A percentile compares a stretch with the other conserved stretches of the same genome.
Evolutionary conservation across 2,113 vertebrate species (phyloP).

Genomic region (Grallaria varia): DNA sequence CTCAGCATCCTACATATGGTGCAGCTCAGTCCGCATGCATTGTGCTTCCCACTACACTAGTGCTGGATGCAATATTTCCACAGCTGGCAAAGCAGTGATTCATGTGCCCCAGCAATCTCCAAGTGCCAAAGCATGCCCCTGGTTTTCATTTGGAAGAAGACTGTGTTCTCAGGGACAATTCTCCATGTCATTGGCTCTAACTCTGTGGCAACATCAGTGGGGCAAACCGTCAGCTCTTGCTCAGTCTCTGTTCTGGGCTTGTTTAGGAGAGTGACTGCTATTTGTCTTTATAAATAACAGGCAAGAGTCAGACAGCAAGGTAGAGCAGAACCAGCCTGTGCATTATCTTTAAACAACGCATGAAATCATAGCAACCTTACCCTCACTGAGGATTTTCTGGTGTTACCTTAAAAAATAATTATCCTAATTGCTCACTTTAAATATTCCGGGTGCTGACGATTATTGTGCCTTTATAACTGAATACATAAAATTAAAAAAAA

Average conservation of each 20-base stretch:
- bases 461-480: not conserved
- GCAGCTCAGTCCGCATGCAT: not conserved
- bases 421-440: not conserved
- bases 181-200: not conserved
- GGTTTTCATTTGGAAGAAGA: not conserved
- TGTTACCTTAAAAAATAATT: not conserved
- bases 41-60: accelerated
- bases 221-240: not conserved
- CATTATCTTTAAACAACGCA: not conserved
- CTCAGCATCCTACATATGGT: not conserved
- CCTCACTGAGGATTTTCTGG: not conserved
- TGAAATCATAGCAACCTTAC: not conserved
- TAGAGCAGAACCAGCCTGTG: not conserved
- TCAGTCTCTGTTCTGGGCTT: not conserved
- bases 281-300: not conserved
- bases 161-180: not conserved
- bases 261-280: not conserved
- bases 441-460: not conserved
- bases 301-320: not conserved
- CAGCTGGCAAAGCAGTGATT: not conserved
- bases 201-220: not conserved
- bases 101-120: too few species aligned
- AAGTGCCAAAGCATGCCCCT: not conserved
- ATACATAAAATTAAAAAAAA: not conserved
- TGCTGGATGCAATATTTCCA: accelerated